These are phyloP conservation scores for Plumapathes pennacea DNA, from an alignment of 92 coral and sea anemone species.

Conservation along the genomic window DNA sequence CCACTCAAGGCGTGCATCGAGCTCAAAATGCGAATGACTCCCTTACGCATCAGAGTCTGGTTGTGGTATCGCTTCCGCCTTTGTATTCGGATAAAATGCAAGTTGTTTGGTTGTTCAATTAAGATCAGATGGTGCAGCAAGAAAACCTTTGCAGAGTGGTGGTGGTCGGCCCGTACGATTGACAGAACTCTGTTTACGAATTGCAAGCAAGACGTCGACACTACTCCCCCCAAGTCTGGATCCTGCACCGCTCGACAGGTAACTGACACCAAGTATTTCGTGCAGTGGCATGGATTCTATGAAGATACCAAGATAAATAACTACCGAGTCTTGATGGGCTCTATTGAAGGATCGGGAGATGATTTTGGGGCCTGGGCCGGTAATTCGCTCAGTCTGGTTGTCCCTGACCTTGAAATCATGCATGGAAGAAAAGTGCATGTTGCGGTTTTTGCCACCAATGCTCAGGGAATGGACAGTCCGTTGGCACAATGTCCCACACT, in stretches of 20 bases:
- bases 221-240: conserved; percentile 81
- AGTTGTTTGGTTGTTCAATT: conserved; percentile 52
- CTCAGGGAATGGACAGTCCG: conserved; percentile 70
- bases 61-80: conserved; percentile 85
- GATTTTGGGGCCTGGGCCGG: conserved; percentile 73
- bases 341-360: conserved; percentile 82
- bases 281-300: conserved; percentile 88
- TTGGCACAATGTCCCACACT: conserved; percentile 71
- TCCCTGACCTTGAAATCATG: conserved; percentile 62
- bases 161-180: conserved; percentile 84
- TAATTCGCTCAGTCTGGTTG: conserved; percentile 52
- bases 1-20: conserved; percentile 90
- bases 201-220: conserved; percentile 71
- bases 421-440: conserved; percentile 74
- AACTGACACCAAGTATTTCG: conserved; percentile 69
- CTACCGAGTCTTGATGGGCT: conserved; percentile 78
- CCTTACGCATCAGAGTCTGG: conserved; percentile 81
- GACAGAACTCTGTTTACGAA: conserved; percentile 70
- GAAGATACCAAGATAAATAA: conserved; percentile 71
- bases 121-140: conserved; percentile 71
- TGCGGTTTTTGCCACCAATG: conserved; percentile 82
- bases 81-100: conserved; percentile 62
- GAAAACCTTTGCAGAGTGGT: conserved; percentile 84
- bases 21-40: conserved; percentile 84
- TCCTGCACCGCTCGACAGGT: conserved; percentile 79